phyloP scores from a whole-genome alignment of 2,113 vertebrate genomes.

The Takifugu bimaculatus region DNA sequence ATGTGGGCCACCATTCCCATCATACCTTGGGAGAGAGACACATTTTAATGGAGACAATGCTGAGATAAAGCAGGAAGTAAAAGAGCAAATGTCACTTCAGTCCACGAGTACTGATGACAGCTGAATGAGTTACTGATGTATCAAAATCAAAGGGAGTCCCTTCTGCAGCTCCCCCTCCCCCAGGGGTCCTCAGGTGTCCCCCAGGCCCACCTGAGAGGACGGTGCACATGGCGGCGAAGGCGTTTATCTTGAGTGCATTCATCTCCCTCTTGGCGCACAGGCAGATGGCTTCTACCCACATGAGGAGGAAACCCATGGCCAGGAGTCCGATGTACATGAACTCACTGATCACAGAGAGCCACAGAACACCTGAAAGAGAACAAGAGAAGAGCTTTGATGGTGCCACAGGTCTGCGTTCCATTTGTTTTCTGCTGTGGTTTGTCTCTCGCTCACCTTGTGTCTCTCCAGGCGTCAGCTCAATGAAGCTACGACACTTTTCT shows the following conservation, averaged over 20 bases:
- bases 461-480: constrained; percentile 78
- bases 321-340: constrained; percentile 79
- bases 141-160: no score
- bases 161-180: no score
- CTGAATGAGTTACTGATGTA: no score
- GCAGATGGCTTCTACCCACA: constrained; percentile 77
- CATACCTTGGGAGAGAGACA: constrained; percentile 60
- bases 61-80: not conserved
- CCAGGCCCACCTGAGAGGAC: constrained; percentile 70
- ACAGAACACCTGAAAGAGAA: constrained; percentile 73
- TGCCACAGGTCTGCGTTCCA: not conserved
- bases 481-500: constrained; percentile 82
- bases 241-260: constrained; percentile 80
- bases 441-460: constrained; percentile 66
- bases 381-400: not conserved
- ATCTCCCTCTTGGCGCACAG: constrained; percentile 75
- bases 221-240: constrained; percentile 81
- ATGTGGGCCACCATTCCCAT: constrained; percentile 83
- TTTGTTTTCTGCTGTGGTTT: not conserved
- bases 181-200: no score
- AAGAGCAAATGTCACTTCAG: no score
- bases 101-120: no score
- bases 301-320: constrained; percentile 78
- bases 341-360: constrained; percentile 81
- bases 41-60: not conserved